phyloP scores from a whole-genome alignment of 1,140 invertebrate species.

The Vanessa tameamea region DNA sequence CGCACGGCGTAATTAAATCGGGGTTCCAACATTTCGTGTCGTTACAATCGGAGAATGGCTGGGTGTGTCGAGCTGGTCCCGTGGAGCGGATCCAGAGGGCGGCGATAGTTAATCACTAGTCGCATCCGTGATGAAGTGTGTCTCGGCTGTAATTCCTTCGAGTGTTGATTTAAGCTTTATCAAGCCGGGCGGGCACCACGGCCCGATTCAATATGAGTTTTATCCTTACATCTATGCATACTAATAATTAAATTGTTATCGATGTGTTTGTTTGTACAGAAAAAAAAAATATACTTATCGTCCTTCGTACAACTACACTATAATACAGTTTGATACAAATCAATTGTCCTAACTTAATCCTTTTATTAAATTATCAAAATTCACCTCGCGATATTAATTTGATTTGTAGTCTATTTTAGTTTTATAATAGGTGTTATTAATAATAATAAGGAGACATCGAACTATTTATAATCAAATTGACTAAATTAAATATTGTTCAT shows the following conservation, averaged over 20 bases:
- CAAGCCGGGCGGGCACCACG: constrained; percentile 26
- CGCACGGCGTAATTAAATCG: background rate
- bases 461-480: too few species aligned
- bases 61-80: constrained; percentile 7
- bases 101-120: constrained; percentile 68
- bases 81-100: background rate
- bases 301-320: too few species aligned
- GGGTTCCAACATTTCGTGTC: background rate
- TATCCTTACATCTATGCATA: constrained; percentile 63
- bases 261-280: background rate
- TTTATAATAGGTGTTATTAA: too few species aligned
- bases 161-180: constrained; percentile 78
- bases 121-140: constrained; percentile 69
- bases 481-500: too few species aligned
- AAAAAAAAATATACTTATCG: background rate
- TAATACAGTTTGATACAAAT: too few species aligned
- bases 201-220: constrained; percentile 61
- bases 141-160: constrained; percentile 71
- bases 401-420: too few species aligned
- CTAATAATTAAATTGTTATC: constrained; percentile 7
- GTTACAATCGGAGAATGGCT: constrained; percentile 7
- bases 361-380: background rate
- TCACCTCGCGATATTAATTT: too few species aligned
- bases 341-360: too few species aligned
- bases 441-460: too few species aligned